phyloP scores from a whole-genome alignment of 2,888 invertebrate species.

The Apodemia zela region DNA sequence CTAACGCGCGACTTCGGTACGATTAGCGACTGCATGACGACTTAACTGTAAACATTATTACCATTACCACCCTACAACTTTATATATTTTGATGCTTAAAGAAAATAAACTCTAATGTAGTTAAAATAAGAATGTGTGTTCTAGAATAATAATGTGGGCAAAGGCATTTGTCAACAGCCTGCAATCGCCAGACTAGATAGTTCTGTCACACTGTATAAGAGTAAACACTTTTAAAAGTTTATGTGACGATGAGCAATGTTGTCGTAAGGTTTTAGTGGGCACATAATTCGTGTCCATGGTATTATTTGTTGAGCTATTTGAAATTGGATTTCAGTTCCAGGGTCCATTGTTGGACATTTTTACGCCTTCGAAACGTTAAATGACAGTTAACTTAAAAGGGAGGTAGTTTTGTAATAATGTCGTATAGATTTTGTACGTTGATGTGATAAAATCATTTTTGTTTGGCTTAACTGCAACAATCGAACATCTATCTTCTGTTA shows the following conservation, averaged over 20 bases:
- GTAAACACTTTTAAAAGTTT: conserved; percentile 78
- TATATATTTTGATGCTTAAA: conserved; percentile 25
- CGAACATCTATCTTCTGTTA: no score
- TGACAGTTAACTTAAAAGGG: conserved; percentile 16
- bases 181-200: conserved; percentile 65
- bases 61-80: conserved; percentile 50
- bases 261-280: conserved; percentile 67
- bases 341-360: conserved; percentile 50
- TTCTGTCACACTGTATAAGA: conserved; percentile 58
- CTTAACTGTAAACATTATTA: conserved; percentile 77
- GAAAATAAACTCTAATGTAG: conserved; percentile 38
- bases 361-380: conserved; percentile 54
- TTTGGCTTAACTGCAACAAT: no score
- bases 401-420: conserved; percentile 1
- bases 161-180: conserved; percentile 49
- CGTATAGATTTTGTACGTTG: neutral
- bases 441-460: conserved; percentile 27
- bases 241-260: conserved; percentile 72
- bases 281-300: conserved; percentile 68
- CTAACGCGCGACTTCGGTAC: conserved; percentile 68
- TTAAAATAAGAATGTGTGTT: conserved; percentile 31
- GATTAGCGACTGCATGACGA: conserved; percentile 73
- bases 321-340: conserved; percentile 57
- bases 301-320: conserved; percentile 57
- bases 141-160: conserved; percentile 26